Evolutionary conservation across 2,113 vertebrate species (phyloP).

Genomic region (Nicator chloris): DNA sequence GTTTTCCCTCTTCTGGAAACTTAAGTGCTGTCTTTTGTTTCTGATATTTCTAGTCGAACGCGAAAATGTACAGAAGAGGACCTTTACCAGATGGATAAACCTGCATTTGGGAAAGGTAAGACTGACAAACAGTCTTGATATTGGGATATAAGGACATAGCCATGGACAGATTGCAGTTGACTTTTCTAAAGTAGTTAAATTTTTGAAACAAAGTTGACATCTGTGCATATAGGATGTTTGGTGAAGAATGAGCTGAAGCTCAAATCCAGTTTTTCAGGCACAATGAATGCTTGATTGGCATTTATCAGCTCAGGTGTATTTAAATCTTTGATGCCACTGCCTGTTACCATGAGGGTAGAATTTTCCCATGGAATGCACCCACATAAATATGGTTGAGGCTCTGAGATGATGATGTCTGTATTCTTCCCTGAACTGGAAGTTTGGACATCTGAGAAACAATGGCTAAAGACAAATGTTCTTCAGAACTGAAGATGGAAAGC

Average conservation of each 20-base stretch:
- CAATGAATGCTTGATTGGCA: not conserved
- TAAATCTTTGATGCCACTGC: not conserved
- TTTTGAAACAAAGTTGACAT: not conserved
- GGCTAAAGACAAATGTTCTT: not conserved
- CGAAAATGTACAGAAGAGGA: slow-evolving; percentile 95
- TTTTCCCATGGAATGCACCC: not conserved
- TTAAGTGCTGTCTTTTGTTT: slow-evolving; percentile 51
- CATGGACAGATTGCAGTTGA: not conserved
- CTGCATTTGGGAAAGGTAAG: slow-evolving; percentile 94
- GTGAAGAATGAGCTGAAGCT: not conserved
- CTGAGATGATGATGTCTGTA: not conserved
- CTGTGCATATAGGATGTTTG: not conserved
- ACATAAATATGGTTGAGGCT: not conserved
- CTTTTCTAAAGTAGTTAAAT: not conserved
- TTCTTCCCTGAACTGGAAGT: not conserved
- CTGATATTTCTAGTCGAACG: slow-evolving; percentile 87
- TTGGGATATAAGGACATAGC: not conserved
- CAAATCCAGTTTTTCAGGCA: not conserved
- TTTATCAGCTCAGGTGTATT: not conserved
- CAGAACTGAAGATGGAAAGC: not conserved
- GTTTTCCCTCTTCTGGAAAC: not conserved
- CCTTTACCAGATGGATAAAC: slow-evolving; percentile 97
- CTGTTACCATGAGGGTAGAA: not conserved
- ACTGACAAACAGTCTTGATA: not conserved
- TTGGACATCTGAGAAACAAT: not conserved